Evolutionary conservation across 2,888 invertebrate genomes (phyloP).

Genomic region (Chromoteleia sp.): DNA sequence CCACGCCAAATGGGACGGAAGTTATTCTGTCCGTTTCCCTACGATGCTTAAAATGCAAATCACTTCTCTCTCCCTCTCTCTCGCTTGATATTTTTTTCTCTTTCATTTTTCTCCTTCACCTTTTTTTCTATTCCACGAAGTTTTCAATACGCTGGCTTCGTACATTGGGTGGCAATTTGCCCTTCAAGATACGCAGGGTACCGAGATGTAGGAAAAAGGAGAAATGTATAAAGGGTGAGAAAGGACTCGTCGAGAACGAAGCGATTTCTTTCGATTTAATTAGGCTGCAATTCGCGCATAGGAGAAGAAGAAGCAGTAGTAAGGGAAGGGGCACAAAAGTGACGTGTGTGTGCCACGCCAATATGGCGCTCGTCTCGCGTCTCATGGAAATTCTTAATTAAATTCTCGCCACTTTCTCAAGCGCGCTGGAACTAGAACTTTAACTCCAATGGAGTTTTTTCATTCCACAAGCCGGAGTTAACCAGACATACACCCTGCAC

Average conservation of each 20-base stretch:
- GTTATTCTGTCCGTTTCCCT: constrained; percentile 67
- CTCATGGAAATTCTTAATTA: constrained; percentile 82
- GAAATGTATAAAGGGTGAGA: constrained; percentile 39
- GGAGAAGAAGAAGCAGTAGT: constrained; percentile 3
- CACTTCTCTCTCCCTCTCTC: constrained; percentile 27
- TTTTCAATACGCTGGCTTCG: constrained; percentile 70
- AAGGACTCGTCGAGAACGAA: constrained; percentile 50
- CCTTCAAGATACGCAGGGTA: constrained; percentile 50
- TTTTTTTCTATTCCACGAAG: constrained; percentile 71
- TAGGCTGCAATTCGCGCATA: constrained; percentile 73
- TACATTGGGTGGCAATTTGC: constrained; percentile 64
- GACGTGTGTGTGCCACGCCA: constrained; percentile 79
- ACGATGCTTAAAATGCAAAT: constrained; percentile 77
- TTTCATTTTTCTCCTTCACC: constrained; percentile 33
- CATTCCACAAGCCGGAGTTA: constrained; percentile 64
- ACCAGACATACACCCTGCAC: constrained; percentile 60
- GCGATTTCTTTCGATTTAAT: constrained; percentile 82
- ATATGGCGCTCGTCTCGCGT: constrained; percentile 65
- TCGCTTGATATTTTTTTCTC: constrained; percentile 70
- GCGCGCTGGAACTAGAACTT: constrained; percentile 67
- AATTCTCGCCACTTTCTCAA: constrained; percentile 76
- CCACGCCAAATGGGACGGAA: constrained; percentile 72
- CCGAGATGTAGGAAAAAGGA: constrained; percentile 37
- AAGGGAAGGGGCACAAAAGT: constrained; percentile 51
- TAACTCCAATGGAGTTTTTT: constrained; percentile 71